These are phyloP conservation scores for Hemibagrus guttatus DNA, from an alignment of 2,797 vertebrate species.

Conservation along the genomic window DNA sequence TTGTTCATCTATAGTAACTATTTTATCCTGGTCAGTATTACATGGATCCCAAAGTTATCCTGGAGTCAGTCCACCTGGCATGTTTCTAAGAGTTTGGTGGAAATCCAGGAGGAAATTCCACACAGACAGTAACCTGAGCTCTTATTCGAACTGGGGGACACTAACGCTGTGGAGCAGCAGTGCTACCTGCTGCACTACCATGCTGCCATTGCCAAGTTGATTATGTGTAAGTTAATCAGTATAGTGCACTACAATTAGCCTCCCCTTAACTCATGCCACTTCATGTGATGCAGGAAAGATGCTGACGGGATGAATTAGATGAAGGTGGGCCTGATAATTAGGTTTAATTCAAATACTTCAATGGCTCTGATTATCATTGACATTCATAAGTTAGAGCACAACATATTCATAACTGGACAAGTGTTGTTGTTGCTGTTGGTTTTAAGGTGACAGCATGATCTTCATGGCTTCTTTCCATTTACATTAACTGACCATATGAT, in stretches of 20 bases:
- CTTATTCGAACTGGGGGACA: background rate
- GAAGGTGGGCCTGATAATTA: background rate
- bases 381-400: background rate
- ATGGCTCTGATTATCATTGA: background rate
- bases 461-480: background rate
- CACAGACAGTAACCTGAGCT: too few relatives aligned
- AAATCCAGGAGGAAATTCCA: too few relatives aligned
- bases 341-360: background rate
- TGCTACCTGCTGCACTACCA: background rate
- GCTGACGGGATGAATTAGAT: background rate
- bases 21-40: background rate
- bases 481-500: background rate
- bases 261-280: constrained; percentile 53
- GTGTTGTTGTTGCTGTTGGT: background rate
- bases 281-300: constrained; percentile 27
- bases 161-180: background rate
- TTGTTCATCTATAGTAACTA: background rate
- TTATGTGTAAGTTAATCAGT: constrained; percentile 49
- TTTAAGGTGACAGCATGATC: background rate
- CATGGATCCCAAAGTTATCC: too few relatives aligned
- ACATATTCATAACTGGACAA: background rate
- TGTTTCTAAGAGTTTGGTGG: too few relatives aligned
- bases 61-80: too few relatives aligned
- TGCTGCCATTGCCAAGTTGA: constrained; percentile 25
- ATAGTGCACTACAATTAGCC: constrained; percentile 26